Percentiles rank a stretch among this genome's conserved stretches.
These are phyloP conservation scores for Pyrocephalus nanus DNA, from an alignment of 2,797 vertebrate genomes.

Conservation along the genomic window DNA sequence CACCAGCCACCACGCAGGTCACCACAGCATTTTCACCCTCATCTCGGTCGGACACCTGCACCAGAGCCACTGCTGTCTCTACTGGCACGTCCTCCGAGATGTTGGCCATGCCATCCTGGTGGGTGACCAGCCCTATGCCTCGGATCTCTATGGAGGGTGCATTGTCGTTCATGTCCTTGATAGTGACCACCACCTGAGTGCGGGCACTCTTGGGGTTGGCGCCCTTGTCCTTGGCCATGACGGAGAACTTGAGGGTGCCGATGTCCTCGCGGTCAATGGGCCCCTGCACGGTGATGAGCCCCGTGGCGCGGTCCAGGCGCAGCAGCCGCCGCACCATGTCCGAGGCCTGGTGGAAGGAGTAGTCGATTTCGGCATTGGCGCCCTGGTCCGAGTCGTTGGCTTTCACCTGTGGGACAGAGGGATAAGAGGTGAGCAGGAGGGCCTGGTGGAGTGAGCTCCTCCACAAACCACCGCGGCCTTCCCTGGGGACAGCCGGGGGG, in stretches of 20 bases:
- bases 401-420: constrained; percentile 81
- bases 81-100: constrained; percentile 95
- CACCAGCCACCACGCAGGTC: constrained; percentile 94
- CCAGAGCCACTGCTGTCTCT: constrained; percentile 91
- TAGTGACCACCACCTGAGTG: constrained; percentile 85
- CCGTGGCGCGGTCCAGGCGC: constrained; percentile 87
- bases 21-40: constrained; percentile 96
- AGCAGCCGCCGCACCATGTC: constrained; percentile 88
- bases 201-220: constrained; percentile 90
- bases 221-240: constrained; percentile 91
- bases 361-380: constrained; percentile 90
- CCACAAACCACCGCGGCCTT: rapidly evolving
- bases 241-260: constrained; percentile 88
- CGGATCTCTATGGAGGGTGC: constrained; percentile 93
- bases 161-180: constrained; percentile 95
- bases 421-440: background rate
- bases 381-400: constrained; percentile 94
- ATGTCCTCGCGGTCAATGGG: constrained; percentile 92
- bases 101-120: constrained; percentile 93
- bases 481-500: background rate
- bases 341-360: constrained; percentile 89
- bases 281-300: constrained; percentile 91
- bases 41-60: constrained; percentile 94
- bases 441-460: rapidly evolving
- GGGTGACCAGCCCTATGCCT: constrained; percentile 92